Evolutionary conservation across 2,888 invertebrate species (phyloP).

Genomic region (Yponomeuta sedellus): DNA sequence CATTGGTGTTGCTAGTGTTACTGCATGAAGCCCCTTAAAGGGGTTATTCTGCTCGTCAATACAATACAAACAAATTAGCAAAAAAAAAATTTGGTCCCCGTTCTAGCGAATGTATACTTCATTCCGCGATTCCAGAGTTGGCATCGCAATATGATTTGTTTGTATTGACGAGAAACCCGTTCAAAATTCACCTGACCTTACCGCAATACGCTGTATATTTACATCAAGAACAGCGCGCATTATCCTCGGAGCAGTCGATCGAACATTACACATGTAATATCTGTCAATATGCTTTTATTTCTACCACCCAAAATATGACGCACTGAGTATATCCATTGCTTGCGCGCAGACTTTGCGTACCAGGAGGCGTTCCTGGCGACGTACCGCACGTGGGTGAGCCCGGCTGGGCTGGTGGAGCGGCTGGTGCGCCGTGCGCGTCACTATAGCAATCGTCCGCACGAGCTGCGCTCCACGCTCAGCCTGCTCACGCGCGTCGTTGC

Average conservation of each 20-base stretch:
- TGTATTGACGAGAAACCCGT: background rate
- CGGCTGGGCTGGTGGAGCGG: constrained; percentile 89
- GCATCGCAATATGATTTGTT: background rate
- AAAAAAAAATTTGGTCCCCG: no score
- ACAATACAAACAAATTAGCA: no score
- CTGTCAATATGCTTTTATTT: background rate
- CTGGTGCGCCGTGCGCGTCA: constrained; percentile 85
- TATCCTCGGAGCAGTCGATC: no score
- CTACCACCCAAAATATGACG: background rate
- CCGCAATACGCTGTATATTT: no score
- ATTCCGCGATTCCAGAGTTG: no score
- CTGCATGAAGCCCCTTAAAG: no score
- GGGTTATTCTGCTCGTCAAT: no score
- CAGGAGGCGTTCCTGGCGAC: constrained; percentile 99
- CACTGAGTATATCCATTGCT: background rate
- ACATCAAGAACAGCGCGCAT: no score
- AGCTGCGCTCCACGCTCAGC: constrained; percentile 92
- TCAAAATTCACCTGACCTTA: no score
- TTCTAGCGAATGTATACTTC: no score
- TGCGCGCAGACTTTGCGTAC: constrained; percentile 87
- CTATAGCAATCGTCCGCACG: constrained; percentile 77
- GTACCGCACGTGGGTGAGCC: constrained; percentile 95
- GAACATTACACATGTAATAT: background rate
- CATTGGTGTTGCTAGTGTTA: no score
- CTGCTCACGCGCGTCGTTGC: constrained; percentile 95